These are phyloP conservation scores for Rhagophthalmus giganteus DNA, from an alignment of 2,888 invertebrate species.

Conservation along the genomic window DNA sequence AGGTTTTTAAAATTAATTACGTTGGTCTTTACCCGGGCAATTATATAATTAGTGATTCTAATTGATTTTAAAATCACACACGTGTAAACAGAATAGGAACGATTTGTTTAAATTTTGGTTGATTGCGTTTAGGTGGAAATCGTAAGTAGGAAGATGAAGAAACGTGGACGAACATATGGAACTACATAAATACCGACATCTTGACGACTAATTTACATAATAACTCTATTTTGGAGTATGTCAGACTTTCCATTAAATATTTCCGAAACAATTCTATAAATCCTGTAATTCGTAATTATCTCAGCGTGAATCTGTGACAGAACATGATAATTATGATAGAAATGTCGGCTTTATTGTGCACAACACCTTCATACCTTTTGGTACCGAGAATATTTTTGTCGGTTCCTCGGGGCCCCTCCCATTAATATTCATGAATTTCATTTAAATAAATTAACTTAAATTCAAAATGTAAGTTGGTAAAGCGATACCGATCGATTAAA, in stretches of 20 bases:
- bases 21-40: too few relatives aligned
- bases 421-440: constrained; percentile 22
- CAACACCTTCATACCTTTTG: constrained; percentile 16
- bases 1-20: too few relatives aligned
- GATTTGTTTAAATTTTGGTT: too few relatives aligned
- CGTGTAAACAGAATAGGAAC: too few relatives aligned
- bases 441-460: constrained; percentile 17
- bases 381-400: constrained; percentile 12
- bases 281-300: constrained; percentile 24
- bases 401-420: constrained; percentile 5
- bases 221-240: constrained; percentile 17
- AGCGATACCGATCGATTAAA: constrained; percentile 15
- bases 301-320: constrained; percentile 22
- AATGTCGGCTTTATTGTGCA: constrained; percentile 17
- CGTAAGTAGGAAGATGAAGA: constrained; percentile 1
- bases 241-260: constrained; percentile 5
- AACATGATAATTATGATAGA: constrained; percentile 22
- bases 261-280: constrained; percentile 25
- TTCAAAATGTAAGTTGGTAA: constrained; percentile 8
- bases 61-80: too few relatives aligned
- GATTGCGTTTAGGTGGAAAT: constrained; percentile 1
- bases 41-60: too few relatives aligned
- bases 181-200: constrained; percentile 12
- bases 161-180: constrained; percentile 1
- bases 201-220: constrained; percentile 17